A percentile compares a stretch with the other conserved stretches of the same genome.
These are phyloP conservation scores for Euthynnus affinis DNA, from an alignment of 2,797 vertebrate genomes.

Conservation along the genomic window DNA sequence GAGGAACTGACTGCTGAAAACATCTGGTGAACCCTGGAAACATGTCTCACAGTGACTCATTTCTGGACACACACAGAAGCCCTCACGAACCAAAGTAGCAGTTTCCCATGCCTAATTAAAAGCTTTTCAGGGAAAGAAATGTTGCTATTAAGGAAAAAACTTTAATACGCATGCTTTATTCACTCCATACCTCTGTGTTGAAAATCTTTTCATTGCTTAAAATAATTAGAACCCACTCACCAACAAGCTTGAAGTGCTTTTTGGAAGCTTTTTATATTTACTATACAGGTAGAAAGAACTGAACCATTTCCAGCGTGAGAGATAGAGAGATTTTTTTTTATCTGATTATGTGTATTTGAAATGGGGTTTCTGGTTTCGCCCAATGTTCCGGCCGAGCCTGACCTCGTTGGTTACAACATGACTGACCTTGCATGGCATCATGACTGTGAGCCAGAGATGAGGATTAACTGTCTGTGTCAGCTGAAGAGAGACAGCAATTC, in stretches of 20 bases:
- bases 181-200: neutral
- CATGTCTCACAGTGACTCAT: conserved; percentile 23
- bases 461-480: conserved; percentile 74
- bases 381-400: conserved; percentile 17
- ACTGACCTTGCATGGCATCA: conserved; percentile 66
- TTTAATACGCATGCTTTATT: neutral
- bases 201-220: conserved; percentile 21
- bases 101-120: conserved; percentile 50
- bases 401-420: conserved; percentile 49
- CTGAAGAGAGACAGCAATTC: conserved; percentile 42
- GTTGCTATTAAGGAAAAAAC: neutral
- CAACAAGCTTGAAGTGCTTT: neutral
- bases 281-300: conserved; percentile 20
- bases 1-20: conserved; percentile 30
- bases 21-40: conserved; percentile 47
- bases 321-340: conserved; percentile 28
- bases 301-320: conserved; percentile 17
- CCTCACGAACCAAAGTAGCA: conserved; percentile 35
- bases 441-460: conserved; percentile 65
- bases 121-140: neutral
- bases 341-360: conserved; percentile 56
- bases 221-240: conserved; percentile 1
- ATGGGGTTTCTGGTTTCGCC: conserved; percentile 26
- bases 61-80: conserved; percentile 15
- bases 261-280: conserved; percentile 12